These are phyloP conservation scores for Mythimna lalbum DNA, from an alignment of 2,888 invertebrate species.

Conservation along the genomic window DNA sequence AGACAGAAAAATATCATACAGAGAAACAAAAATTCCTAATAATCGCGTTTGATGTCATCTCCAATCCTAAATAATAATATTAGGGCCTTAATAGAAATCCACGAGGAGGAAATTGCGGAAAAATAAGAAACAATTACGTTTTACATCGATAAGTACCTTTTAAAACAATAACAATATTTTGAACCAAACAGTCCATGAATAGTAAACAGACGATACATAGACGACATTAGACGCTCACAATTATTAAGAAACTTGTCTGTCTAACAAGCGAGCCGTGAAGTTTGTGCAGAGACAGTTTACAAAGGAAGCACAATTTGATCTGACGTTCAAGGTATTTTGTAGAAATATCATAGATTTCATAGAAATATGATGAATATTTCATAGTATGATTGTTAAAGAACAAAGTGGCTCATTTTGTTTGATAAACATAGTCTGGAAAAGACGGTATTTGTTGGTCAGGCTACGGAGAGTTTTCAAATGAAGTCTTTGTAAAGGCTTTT, in stretches of 20 bases:
- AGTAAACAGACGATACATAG: constrained; percentile 4
- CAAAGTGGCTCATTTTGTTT: not conserved
- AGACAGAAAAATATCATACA: too few relatives aligned
- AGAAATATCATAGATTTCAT: not conserved
- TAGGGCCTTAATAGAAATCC: too few relatives aligned
- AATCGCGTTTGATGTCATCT: too few relatives aligned
- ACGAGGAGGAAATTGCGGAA: too few relatives aligned
- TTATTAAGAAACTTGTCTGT: constrained; percentile 28
- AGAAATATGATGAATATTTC: not conserved
- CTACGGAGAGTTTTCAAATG: too few relatives aligned
- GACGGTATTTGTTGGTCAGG: too few relatives aligned
- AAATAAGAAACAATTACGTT: too few relatives aligned
- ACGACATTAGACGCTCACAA: not conserved
- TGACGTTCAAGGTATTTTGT: not conserved
- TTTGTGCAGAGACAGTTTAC: constrained; percentile 5
- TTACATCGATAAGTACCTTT: not conserved
- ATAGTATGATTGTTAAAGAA: too few relatives aligned
- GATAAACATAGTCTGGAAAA: too few relatives aligned
- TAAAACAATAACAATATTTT: not conserved
- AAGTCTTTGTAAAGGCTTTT: too few relatives aligned
- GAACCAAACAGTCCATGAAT: constrained; percentile 2
- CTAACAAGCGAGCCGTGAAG: constrained; percentile 18
- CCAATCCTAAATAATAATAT: too few relatives aligned
- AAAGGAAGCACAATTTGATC: constrained; percentile 17
- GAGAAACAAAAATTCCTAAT: too few relatives aligned